Evolutionary conservation across 2,797 vertebrate genomes (phyloP).

Genomic region (Peromyscus attwateri): DNA sequence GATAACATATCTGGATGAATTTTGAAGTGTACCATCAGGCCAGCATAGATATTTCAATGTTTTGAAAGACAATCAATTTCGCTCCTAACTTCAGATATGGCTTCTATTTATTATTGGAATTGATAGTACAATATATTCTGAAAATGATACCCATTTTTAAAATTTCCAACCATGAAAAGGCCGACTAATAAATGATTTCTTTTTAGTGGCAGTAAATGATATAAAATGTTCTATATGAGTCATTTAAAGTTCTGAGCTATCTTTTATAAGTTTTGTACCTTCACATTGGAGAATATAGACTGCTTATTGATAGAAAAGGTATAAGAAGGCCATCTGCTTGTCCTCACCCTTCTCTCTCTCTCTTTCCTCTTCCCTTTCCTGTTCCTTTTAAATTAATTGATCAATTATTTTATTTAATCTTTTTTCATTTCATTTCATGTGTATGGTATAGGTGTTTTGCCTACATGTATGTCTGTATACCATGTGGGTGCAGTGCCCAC

Average conservation of each 20-base stretch:
- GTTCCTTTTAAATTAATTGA: neutral
- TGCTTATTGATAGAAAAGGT: neutral
- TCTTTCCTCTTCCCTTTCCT: neutral
- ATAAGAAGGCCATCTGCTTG: neutral
- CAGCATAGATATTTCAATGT: neutral
- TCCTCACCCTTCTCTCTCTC: neutral
- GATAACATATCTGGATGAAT: neutral
- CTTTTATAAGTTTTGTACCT: neutral
- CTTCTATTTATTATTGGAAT: neutral
- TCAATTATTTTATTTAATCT: neutral
- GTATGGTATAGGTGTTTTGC: neutral
- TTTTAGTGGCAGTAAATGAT: neutral
- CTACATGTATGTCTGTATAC: neutral
- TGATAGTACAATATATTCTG: no score
- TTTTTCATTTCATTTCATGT: neutral
- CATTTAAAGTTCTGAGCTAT: neutral
- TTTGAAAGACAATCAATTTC: neutral
- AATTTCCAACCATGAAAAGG: neutral
- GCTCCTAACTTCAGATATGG: neutral
- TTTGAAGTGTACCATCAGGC: neutral
- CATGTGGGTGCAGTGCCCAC: neutral
- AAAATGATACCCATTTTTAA: neutral
- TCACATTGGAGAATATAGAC: neutral
- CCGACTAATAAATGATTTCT: neutral
- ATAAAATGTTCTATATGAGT: neutral